Percentiles rank a stretch among this genome's conserved stretches.
Conservation (phyloP, 2,113 vertebrate genomes). For the Ramphastos sulfuratus region DNA sequence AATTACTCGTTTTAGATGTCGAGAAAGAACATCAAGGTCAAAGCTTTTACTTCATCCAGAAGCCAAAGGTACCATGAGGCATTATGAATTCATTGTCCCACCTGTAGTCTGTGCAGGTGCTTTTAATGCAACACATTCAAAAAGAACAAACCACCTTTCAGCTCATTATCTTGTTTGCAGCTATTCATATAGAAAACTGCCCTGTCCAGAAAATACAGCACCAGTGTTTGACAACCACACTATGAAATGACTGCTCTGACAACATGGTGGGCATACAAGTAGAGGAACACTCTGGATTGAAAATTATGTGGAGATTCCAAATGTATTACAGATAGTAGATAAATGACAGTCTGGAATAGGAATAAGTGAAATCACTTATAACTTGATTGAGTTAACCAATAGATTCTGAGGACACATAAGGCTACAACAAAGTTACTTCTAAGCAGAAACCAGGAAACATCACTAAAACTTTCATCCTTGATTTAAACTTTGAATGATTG, state of each 20-base stretch:
- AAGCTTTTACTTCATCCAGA: background rate
- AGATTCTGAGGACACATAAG: background rate
- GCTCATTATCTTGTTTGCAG: background rate
- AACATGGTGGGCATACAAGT: background rate
- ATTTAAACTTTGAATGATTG: background rate
- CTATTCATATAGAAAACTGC: background rate
- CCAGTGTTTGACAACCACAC: background rate
- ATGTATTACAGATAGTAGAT: background rate
- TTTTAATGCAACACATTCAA: background rate
- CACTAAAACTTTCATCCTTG: background rate
- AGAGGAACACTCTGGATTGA: background rate
- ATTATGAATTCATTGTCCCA: background rate
- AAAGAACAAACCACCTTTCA: background rate
- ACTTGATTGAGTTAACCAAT: background rate
- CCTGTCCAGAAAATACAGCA: background rate
- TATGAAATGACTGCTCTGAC: background rate
- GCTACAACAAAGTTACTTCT: background rate
- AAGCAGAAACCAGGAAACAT: background rate
- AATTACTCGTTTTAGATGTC: background rate
- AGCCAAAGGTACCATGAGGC: background rate
- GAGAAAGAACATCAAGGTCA: background rate
- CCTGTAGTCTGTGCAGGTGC: background rate
- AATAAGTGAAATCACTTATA: background rate
- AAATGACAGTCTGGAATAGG: background rate
- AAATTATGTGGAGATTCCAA: background rate